Base-by-base conservation (phyloP, 2,888 invertebrate species). In the Escarpia spicata region DNA sequence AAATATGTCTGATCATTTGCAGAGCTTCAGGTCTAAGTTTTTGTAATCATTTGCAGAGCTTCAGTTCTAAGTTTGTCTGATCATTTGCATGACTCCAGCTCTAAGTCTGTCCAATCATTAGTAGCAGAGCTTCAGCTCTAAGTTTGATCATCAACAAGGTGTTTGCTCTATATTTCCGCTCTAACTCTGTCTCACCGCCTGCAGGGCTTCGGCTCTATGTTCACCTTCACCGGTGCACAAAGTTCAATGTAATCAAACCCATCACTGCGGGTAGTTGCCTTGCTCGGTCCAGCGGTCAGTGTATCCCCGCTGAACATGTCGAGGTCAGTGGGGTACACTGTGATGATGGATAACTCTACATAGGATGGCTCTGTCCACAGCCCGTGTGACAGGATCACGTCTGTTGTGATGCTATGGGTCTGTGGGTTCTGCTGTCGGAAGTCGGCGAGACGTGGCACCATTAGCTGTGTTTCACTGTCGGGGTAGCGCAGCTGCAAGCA, bases 371-470 rank as follows among this genome's bases (percentile, higher is more conserved):
- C 96, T 94, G 96, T 96, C 97, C 97, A 97, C 92, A 98, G 98
- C 95, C 98, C 98, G 96, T 98, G 98, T 0, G 99, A 99, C 44
- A 99, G 97, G 90, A 99, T 97, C 19, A 99, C 98, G 0, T 98
- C 98, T 0, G 99, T 98, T 58, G 98, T 97, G 43, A 99, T 97
- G 26, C 98, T 97, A 93, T 96, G 96, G 43, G 94, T 94, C 10
- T 96, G 95, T n/a, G 94, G 95, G 60, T 95, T 95, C 89, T 95
- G 94, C 91, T 95, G 95, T 44, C 98, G 97, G 95, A 99, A 97
- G 95, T 99, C 98, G 92, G 98, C 97, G 12, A 97, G 97, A 92
- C 98, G 97, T 3, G 99, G 99, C 93, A 98, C 97, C 93, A 98
- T 97, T 93, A 99, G 97, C 96, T 99, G 98, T 93, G 98, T 97